Conservation (phyloP, 2,113 vertebrate species). For the Cryptomyrus ogoouensis region DNA sequence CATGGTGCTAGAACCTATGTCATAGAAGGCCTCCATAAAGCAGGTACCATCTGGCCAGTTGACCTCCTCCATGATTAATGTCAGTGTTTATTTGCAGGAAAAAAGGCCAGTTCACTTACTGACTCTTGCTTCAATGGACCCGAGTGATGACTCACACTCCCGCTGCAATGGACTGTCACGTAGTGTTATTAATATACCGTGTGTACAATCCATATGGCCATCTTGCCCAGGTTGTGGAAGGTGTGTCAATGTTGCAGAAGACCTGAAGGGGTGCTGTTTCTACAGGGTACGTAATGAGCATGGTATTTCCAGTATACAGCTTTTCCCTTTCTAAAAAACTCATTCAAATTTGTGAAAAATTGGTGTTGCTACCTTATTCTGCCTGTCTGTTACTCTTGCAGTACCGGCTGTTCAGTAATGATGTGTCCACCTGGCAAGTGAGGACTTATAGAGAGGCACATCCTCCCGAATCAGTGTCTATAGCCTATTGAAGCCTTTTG, state of each 20-base stretch:
- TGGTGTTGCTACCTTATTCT: not conserved
- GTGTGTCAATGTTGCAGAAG: not conserved
- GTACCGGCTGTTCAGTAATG: not conserved
- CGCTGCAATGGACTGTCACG: not conserved
- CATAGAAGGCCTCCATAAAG: not conserved
- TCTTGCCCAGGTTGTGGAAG: not conserved
- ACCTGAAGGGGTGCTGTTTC: not conserved
- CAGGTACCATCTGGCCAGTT: not conserved
- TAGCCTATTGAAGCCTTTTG: not conserved
- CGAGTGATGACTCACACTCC: not conserved
- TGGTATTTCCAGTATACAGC: not conserved
- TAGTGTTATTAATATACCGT: not conserved
- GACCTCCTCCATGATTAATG: not conserved
- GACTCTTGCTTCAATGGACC: not conserved
- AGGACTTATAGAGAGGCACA: not conserved
- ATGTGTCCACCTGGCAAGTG: not conserved
- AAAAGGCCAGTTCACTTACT: not conserved
- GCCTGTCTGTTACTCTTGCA: not conserved
- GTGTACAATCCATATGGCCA: not conserved
- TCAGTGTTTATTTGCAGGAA: not conserved
- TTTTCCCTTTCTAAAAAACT: not conserved
- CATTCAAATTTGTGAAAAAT: too few relatives aligned
- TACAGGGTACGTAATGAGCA: not conserved
- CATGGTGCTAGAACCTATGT: not conserved
- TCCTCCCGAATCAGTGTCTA: not conserved